Conservation (phyloP, 2,797 vertebrate species). For the Fistularia tabacaria region DNA sequence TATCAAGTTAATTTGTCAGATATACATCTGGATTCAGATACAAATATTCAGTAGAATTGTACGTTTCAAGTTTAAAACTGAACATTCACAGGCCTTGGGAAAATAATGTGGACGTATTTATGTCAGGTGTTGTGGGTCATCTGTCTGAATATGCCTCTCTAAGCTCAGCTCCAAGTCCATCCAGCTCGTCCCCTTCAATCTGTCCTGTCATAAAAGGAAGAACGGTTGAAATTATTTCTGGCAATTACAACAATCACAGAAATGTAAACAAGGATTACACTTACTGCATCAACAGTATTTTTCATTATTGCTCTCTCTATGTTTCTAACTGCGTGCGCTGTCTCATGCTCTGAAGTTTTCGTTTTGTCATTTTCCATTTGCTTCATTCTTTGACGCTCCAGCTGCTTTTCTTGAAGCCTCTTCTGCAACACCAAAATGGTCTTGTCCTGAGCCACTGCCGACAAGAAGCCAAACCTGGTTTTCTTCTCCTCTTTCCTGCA, state of each 20-base stretch:
- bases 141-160: constrained; percentile 59
- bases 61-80: no score
- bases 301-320: constrained; percentile 18
- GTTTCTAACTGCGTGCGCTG: constrained; percentile 14
- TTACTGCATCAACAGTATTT: constrained; percentile 33
- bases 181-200: constrained; percentile 69
- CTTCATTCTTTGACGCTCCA: constrained; percentile 66
- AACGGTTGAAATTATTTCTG: no score
- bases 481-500: constrained; percentile 74
- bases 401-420: constrained; percentile 73
- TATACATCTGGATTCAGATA: no score
- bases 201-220: constrained; percentile 53
- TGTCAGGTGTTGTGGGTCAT: no score
- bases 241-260: no score
- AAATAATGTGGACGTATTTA: no score
- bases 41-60: no score
- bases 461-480: constrained; percentile 36
- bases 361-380: constrained; percentile 52
- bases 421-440: constrained; percentile 72
- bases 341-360: constrained; percentile 32
- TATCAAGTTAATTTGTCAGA: no score
- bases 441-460: constrained; percentile 58
- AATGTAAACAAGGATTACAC: not conserved
- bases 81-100: no score
- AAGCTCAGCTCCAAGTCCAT: constrained; percentile 74